Evolutionary conservation across 2,113 vertebrate genomes (phyloP), one percentile per base, ranked within the genome.

Genomic region (Prionailurus viverrinus): DNA sequence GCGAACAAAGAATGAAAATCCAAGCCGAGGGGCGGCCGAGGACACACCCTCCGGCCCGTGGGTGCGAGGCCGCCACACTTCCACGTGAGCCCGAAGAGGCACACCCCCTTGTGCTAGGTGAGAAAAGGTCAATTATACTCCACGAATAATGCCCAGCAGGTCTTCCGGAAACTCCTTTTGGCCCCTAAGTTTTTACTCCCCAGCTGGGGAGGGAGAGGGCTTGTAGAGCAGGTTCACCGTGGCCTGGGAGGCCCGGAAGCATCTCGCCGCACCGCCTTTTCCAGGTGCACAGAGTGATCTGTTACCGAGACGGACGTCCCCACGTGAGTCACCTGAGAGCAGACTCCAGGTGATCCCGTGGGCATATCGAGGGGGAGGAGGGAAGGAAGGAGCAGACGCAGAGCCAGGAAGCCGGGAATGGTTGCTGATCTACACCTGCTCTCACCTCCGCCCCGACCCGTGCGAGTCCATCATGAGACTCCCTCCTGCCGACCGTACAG

Each of bases 391-490:
- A 3, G 15, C 1, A 23, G 48, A 13, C 8, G 0, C 29, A 0
- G 16, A 4, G 69, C 23, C 8, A 2, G 31, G 31, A 27, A 23
- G n/a, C 61, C 19, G 12, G 51, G 16, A 10, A 7, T 15, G 12
- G 39, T 53, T 76, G 1, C 0, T 7, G 1, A 1, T 36, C 8
- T 11, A 21, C 7, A 8, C 11, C n/a, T 15, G 27, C 27, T 41
- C 21, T 39, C 29, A 5, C 16, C 55, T 4, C 4, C 8, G 16
- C 8, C 58, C 53, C 39, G 2, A 5, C 13, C 16, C 14, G 4
- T 0, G 51, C 5, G 1, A 4, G 36, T 13, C 66, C 3, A 1
- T 15, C 0, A 5, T 2, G 5, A 8, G 0, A 1, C 68, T 11
- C 31, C 55, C 2, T 23, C 15, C 48, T 29, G 25, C 48, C 33